Evolutionary conservation across 2,113 vertebrate genomes (phyloP).

Genomic region (Cynoglossus semilaevis): DNA sequence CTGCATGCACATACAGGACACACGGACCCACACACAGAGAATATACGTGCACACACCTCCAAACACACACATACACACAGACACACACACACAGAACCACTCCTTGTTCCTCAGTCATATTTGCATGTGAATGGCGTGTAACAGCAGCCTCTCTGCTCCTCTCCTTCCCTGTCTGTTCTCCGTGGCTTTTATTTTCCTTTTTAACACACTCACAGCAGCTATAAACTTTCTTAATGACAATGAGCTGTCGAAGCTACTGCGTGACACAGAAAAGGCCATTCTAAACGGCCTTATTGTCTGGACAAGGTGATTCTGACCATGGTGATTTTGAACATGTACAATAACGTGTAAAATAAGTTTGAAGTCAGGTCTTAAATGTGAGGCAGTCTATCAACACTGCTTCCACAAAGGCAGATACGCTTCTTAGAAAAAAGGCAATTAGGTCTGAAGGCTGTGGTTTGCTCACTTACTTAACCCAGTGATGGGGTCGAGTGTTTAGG

Average conservation of each 20-base stretch:
- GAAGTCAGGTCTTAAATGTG: no score
- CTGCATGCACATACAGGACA: conserved; percentile 66
- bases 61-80: conserved; percentile 42
- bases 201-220: conserved; percentile 64
- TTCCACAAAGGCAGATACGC: no score
- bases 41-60: conserved; percentile 46
- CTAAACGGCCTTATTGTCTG: background rate
- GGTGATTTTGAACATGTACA: no score
- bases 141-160: conserved; percentile 64
- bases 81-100: conserved; percentile 73
- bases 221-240: conserved; percentile 65
- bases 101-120: conserved; percentile 81
- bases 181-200: conserved; percentile 64
- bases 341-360: no score
- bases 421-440: no score
- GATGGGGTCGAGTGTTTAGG: no score
- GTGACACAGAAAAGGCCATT: conserved; percentile 16
- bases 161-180: conserved; percentile 49
- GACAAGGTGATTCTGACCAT: no score
- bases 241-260: conserved; percentile 33
- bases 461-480: no score
- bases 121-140: conserved; percentile 84
- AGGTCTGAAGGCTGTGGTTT: no score
- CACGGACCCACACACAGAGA: conserved; percentile 53
- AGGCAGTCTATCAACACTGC: no score